A percentile compares a stretch with the other conserved stretches of the same genome.
Evolutionary conservation across 2,113 vertebrate species (phyloP).

Genomic region (Callionymus lyra): DNA sequence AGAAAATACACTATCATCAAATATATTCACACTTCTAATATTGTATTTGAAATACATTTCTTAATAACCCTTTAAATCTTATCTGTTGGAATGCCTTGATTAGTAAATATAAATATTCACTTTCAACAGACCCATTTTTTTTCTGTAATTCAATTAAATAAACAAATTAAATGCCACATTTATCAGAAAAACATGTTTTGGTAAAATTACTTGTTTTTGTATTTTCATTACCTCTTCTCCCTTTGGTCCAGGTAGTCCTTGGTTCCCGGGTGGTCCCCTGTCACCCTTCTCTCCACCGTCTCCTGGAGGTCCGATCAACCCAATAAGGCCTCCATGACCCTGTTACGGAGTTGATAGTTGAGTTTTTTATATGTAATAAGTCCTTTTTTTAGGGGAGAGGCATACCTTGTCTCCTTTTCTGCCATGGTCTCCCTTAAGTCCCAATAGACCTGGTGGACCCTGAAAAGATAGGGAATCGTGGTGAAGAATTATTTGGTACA

Average conservation of each 20-base stretch:
- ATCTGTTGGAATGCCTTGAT: too few relatives aligned
- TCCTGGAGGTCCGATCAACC: slow-evolving; percentile 89
- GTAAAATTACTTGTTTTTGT: too few relatives aligned
- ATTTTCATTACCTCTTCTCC: slow-evolving; percentile 91
- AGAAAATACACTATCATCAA: slow-evolving; percentile 1
- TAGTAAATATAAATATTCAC: too few relatives aligned
- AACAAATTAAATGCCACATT: too few relatives aligned
- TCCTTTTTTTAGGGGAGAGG: background rate
- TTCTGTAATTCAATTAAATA: too few relatives aligned
- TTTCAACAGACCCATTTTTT: too few relatives aligned
- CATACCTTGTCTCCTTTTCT: slow-evolving; percentile 90
- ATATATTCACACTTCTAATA: too few relatives aligned
- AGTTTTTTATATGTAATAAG: slow-evolving; percentile 1
- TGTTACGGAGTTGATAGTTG: slow-evolving; percentile 37
- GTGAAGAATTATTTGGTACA: background rate
- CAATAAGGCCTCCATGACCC: slow-evolving; percentile 94
- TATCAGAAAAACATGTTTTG: too few relatives aligned
- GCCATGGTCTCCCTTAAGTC: slow-evolving; percentile 88
- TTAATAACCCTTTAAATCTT: too few relatives aligned
- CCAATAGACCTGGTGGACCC: slow-evolving; percentile 88
- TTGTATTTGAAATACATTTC: too few relatives aligned
- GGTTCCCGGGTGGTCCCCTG: slow-evolving; percentile 84
- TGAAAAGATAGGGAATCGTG: slow-evolving; percentile 20
- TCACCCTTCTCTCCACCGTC: slow-evolving; percentile 96
- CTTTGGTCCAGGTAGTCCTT: slow-evolving; percentile 82